Conservation (phyloP, 2,113 vertebrate genomes). For the Peromyscus leucopus region DNA sequence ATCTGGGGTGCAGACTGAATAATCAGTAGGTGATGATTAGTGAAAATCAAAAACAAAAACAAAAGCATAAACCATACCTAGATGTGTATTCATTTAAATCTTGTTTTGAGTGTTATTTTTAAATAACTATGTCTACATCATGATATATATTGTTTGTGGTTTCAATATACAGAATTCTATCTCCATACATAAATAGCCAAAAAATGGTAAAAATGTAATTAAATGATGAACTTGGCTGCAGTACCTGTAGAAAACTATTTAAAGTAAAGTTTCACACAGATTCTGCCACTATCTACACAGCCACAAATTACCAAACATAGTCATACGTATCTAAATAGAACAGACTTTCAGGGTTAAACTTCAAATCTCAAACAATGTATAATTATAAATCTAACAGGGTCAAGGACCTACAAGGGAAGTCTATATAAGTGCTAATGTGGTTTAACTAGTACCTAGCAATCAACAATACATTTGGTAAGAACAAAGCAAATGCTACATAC, state of each 20-base stretch:
- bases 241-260: neutral
- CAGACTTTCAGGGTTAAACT: neutral
- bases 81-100: constrained; percentile 25
- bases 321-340: neutral
- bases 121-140: neutral
- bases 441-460: constrained; percentile 13
- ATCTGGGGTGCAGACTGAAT: neutral
- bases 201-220: constrained; percentile 41
- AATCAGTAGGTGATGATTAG: neutral
- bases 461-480: constrained; percentile 19
- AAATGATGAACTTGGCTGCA: neutral
- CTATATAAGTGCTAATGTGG: neutral
- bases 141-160: constrained; percentile 1
- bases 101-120: constrained; percentile 27
- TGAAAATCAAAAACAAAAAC: neutral
- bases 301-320: neutral
- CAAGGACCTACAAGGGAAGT: constrained; percentile 47
- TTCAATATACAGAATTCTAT: constrained; percentile 8
- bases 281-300: neutral
- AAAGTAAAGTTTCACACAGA: neutral
- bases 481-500: neutral
- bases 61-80: neutral
- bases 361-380: neutral
- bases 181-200: constrained; percentile 41
- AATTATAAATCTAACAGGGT: neutral